These are phyloP conservation scores for Notodonta dromedarius DNA, from an alignment of 2,888 invertebrate species.

Conservation along the genomic window DNA sequence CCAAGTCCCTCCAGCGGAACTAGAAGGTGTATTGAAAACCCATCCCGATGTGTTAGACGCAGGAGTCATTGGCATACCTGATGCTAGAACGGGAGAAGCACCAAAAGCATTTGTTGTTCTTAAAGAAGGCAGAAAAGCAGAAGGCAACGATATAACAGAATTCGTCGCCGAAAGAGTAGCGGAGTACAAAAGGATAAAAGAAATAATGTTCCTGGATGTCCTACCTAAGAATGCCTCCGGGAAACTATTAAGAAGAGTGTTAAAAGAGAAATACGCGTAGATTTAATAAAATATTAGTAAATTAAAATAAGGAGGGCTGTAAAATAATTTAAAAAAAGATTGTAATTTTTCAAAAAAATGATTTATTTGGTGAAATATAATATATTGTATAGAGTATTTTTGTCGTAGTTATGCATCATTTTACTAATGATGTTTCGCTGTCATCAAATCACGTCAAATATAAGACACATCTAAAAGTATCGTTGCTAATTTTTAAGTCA, in stretches of 20 bases:
- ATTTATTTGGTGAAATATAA: too few species aligned
- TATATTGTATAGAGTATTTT: too few species aligned
- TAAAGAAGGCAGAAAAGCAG: conserved; percentile 70
- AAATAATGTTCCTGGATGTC: conserved; percentile 85
- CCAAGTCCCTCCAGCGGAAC: conserved; percentile 94
- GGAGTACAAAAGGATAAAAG: conserved; percentile 87
- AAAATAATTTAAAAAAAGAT: not conserved
- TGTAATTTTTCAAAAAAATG: too few species aligned
- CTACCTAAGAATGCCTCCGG: conserved; percentile 91
- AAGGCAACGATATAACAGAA: conserved; percentile 82
- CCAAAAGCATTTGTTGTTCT: conserved; percentile 89
- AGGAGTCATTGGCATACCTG: conserved; percentile 91
- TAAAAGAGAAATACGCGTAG: conserved; percentile 67
- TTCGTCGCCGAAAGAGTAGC: conserved; percentile 88
- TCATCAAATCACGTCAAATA: too few species aligned
- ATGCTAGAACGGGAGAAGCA: conserved; percentile 87
- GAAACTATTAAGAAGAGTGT: conserved; percentile 87
- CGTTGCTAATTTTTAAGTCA: too few species aligned
- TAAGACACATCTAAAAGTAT: too few species aligned
- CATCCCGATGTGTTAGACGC: conserved; percentile 91
- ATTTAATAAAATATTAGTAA: not conserved
- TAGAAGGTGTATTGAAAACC: conserved; percentile 88
- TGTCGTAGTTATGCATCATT: too few species aligned
- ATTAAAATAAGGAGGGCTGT: not conserved
- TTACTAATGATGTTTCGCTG: too few species aligned